These are phyloP conservation scores for Australoheros scitulus DNA, from an alignment of 2,113 vertebrate genomes.

Conservation along the genomic window DNA sequence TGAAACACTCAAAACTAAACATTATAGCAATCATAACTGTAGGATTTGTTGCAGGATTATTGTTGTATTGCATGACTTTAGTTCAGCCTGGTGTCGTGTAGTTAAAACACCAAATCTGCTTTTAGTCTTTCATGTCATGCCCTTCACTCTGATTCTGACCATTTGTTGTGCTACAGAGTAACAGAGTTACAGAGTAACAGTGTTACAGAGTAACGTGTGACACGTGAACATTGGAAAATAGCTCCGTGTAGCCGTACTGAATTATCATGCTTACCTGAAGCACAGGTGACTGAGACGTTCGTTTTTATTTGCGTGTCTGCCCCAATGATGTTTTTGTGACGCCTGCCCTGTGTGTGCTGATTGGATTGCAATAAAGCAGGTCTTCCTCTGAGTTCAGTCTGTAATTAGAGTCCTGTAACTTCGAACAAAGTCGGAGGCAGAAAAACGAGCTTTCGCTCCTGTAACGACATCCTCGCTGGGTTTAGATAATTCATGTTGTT, in stretches of 20 bases:
- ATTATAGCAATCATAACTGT: no score
- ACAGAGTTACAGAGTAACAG: no score
- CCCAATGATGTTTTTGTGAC: neutral
- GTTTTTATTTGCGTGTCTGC: neutral
- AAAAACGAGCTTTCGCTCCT: neutral
- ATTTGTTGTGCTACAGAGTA: neutral
- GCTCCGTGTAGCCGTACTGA: neutral
- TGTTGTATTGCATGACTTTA: neutral
- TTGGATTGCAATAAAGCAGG: no score
- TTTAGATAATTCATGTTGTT: neutral
- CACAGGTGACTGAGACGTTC: no score
- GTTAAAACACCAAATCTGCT: neutral
- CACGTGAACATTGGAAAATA: fast-evolving
- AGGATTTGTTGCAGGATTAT: neutral
- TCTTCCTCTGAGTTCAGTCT: neutral
- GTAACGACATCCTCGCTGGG: neutral
- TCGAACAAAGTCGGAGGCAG: neutral
- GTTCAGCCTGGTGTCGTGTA: neutral
- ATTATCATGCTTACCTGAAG: neutral
- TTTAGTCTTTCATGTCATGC: neutral
- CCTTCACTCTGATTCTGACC: neutral
- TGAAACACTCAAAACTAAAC: neutral
- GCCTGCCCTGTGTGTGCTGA: neutral
- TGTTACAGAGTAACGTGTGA: neutral
- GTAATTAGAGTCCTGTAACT: neutral